Evolutionary conservation across 2,113 vertebrate genomes (phyloP), one percentile per base, ranked within the genome.

Genomic region (Tretioscincus oriximinensis): DNA sequence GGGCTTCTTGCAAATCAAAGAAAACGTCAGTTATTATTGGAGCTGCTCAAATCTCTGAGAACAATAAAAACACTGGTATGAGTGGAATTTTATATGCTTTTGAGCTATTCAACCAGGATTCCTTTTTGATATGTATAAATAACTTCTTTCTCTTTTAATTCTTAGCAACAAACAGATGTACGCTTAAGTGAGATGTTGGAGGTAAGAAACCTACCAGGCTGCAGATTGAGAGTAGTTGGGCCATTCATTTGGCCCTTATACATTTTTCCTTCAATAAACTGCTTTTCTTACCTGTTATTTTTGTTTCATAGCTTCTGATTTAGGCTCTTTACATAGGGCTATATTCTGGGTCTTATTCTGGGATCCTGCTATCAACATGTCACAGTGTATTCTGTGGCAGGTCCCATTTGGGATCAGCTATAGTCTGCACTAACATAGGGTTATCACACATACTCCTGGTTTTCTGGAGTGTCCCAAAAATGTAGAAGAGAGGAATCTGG

Each of bases 21-120:
- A 91, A 97, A 97, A 81, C 93, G 98, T 21, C 98, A 99, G 76
- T 92, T 99, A 88, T 93, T 99, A 87, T 97, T 98, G 88, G 97
- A 97, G 67, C 93, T 99, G 84, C 94, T 99, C 0, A 99, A 99
- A 81, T 99, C 98, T 69, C 94, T 99, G 84, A 96, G 98, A 93
- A 99, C 98, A 89, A 99, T 99, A 93, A 99, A 99, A 94, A 99
- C 98, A 10, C 90, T 99, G 97, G 98, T 99, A 96, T 47, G 81
- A 89, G 68, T 18, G 22, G 7, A 20, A 72, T 29, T 26, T 78
- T 29, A 66, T 20, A 78, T 86, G 35, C 35, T 74, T 31, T 35
- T 89, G 85, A 20, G 77, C 29, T 77, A 7, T 54, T 69, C 83
- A 82, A 86, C 60, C 60, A 20, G 3, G 76, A 80, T 79, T 14